phyloP scores from a whole-genome alignment of 1,140 invertebrate species.

The Pentalonia nigronervosa region DNA sequence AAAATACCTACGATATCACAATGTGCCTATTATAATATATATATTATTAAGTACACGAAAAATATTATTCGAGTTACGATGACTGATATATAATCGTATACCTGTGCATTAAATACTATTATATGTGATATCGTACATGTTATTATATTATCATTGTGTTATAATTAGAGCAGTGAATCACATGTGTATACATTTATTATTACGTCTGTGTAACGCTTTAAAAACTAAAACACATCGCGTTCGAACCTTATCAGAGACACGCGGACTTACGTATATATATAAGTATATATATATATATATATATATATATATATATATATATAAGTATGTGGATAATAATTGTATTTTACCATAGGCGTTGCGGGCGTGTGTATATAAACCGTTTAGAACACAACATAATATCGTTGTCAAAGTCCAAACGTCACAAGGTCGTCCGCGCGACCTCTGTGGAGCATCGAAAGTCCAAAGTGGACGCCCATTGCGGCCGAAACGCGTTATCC shows the following conservation, averaged over 20 bases:
- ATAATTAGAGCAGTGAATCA: neutral
- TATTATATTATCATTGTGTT: neutral
- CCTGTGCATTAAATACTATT: too few relatives aligned
- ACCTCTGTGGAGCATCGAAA: neutral
- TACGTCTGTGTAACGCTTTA: neutral
- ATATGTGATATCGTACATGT: neutral
- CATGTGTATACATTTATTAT: neutral
- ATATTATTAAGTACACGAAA: too few relatives aligned
- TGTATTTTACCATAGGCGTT: neutral
- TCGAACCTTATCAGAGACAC: neutral
- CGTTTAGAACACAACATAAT: neutral
- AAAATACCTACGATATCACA: neutral
- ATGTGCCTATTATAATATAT: neutral
- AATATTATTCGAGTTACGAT: too few relatives aligned
- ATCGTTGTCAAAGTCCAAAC: conserved; percentile 19
- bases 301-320: too few relatives aligned
- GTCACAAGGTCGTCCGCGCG: neutral
- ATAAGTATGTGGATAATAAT: too few relatives aligned
- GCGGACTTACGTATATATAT: neutral
- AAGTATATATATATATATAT: neutral
- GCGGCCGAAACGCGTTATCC: neutral
- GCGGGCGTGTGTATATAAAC: neutral
- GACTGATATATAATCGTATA: too few relatives aligned
- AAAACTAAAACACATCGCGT: neutral
- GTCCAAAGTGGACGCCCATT: neutral